Percentiles rank a stretch among this genome's conserved stretches.
phyloP scores from a whole-genome alignment of 2,888 invertebrate species.

The Lasius fuliginosus region DNA sequence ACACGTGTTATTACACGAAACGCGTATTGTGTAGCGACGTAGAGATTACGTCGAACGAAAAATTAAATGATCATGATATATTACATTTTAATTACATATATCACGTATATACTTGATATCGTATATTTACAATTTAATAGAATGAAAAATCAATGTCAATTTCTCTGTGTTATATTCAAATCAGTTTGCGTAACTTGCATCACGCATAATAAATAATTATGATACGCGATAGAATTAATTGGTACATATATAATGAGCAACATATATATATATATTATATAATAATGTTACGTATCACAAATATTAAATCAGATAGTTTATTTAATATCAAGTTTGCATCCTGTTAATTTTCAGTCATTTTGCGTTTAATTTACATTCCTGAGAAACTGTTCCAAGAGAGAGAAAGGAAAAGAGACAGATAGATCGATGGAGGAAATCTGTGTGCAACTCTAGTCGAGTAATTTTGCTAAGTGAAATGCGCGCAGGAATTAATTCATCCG shows the following conservation, averaged over 20 bases:
- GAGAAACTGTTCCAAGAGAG: slow-evolving; percentile 24
- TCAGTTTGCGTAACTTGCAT: neutral
- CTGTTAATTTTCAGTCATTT: slow-evolving; percentile 38
- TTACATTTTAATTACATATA: slow-evolving; percentile 17
- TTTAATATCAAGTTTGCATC: slow-evolving; percentile 6
- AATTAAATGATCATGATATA: slow-evolving; percentile 14
- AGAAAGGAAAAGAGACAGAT: neutral
- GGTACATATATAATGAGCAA: neutral
- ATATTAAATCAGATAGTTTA: slow-evolving; percentile 17
- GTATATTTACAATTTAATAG: slow-evolving; percentile 9
- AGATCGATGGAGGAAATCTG: slow-evolving; percentile 33
- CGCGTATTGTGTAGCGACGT: neutral
- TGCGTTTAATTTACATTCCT: slow-evolving; percentile 40
- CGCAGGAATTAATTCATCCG: slow-evolving; percentile 38
- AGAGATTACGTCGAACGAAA: neutral
- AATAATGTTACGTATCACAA: neutral
- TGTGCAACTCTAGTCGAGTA: slow-evolving; percentile 39
- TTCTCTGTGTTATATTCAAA: slow-evolving; percentile 10
- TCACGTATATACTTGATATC: neutral
- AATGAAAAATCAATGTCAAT: slow-evolving; percentile 13
- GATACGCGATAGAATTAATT: neutral
- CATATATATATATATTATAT: neutral
- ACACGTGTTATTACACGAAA: neutral
- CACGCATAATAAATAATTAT: slow-evolving; percentile 3
- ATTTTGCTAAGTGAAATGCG: slow-evolving; percentile 44